Evolutionary conservation across 2,888 invertebrate species (phyloP).

Genomic region (Isotomurus palustris): DNA sequence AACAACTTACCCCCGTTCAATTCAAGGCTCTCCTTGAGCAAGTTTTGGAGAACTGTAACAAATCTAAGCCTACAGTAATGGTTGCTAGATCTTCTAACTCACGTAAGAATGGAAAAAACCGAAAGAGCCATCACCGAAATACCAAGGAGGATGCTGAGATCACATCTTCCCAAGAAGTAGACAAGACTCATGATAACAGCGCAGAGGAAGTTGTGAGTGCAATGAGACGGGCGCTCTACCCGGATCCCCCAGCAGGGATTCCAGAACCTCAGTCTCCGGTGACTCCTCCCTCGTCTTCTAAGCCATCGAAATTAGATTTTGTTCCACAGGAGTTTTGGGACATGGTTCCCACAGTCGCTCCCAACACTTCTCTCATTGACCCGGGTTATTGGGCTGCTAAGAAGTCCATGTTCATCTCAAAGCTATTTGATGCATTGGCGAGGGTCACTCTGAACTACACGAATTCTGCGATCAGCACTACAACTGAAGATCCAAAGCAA

Average conservation of each 20-base stretch:
- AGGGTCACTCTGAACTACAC: constrained; percentile 36
- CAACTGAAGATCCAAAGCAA: constrained; percentile 22
- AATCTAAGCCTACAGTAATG: background rate
- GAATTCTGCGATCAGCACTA: background rate
- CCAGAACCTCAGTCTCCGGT: constrained; percentile 8
- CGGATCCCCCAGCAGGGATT: constrained; percentile 2
- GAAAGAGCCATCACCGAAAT: background rate
- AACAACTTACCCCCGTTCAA: constrained; percentile 8
- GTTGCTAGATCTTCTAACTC: background rate
- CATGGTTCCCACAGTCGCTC: constrained; percentile 29
- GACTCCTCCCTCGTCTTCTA: constrained; percentile 1
- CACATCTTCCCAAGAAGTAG: background rate
- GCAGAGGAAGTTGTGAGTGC: background rate
- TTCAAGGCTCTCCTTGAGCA: constrained; percentile 9
- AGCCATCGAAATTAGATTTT: background rate
- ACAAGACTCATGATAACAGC: background rate
- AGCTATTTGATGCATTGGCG: constrained; percentile 39
- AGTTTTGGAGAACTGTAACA: constrained; percentile 15
- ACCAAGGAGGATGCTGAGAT: background rate
- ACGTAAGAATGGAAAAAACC: background rate
- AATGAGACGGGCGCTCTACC: constrained; percentile 16
- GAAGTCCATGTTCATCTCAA: constrained; percentile 41
- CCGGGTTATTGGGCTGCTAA: constrained; percentile 43
- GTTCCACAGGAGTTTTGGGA: constrained; percentile 30
- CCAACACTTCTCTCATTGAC: constrained; percentile 23